phyloP scores from a whole-genome alignment of 2,113 vertebrate genomes.

The Pseudois nayaur region DNA sequence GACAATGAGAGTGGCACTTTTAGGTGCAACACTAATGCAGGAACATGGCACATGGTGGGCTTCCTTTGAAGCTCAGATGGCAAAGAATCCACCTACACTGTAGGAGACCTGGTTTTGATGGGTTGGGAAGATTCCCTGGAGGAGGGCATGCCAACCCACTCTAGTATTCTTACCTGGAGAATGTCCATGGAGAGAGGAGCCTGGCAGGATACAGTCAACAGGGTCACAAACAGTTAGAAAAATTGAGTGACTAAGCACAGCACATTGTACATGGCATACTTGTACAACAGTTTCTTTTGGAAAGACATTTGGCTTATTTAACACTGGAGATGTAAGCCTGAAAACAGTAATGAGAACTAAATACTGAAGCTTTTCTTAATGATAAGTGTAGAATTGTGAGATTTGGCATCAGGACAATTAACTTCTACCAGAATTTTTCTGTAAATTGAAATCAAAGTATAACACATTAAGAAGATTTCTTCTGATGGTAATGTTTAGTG shows the following conservation, averaged over 20 bases:
- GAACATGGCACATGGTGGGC: not conserved
- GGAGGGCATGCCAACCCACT: not conserved
- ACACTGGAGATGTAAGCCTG: not conserved
- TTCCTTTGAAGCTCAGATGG: not conserved
- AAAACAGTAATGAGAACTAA: not conserved
- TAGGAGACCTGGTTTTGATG: not conserved
- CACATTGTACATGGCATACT: not conserved
- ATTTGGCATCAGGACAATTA: not conserved
- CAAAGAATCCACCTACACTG: not conserved
- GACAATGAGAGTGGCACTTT: not conserved
- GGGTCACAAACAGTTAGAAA: not conserved
- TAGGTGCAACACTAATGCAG: not conserved
- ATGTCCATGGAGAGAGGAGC: not conserved
- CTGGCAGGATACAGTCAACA: not conserved
- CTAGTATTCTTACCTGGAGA: not conserved
- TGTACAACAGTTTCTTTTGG: not conserved
- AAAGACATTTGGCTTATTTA: not conserved
- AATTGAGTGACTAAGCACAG: not conserved
- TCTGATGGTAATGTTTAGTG: not conserved
- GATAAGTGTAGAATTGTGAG: not conserved
- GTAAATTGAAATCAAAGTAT: not conserved
- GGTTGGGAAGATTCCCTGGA: not conserved
- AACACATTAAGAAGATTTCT: not conserved
- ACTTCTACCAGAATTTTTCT: not conserved
- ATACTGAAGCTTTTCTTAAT: not conserved